Evolutionary conservation across 1,140 invertebrate genomes (phyloP).

Genomic region (Battus philenor): DNA sequence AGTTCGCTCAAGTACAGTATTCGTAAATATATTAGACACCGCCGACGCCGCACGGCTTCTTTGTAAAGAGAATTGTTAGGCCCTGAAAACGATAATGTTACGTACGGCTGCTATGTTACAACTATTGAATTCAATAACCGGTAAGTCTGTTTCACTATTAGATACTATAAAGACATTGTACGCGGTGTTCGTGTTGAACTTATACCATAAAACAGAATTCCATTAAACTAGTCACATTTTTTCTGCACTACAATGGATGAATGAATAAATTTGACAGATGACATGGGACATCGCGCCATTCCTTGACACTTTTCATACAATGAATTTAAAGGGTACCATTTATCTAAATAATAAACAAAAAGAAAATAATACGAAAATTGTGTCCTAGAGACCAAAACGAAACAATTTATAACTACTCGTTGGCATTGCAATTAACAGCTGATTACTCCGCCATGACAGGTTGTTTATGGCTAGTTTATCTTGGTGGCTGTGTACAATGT

Average conservation of each 20-base stretch:
- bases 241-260: conserved; percentile 72
- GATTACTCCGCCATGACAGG: conserved; percentile 72
- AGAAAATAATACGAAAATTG: conserved; percentile 27
- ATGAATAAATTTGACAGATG: conserved; percentile 72
- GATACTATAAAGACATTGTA: conserved; percentile 42
- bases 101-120: conserved; percentile 35
- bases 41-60: conserved; percentile 63
- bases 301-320: conserved; percentile 36
- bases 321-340: conserved; percentile 23
- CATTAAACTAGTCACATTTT: conserved; percentile 72
- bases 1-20: conserved; percentile 39
- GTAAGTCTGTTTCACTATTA: conserved; percentile 37
- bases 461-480: conserved; percentile 30
- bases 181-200: conserved; percentile 52
- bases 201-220: conserved; percentile 61
- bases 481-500: conserved; percentile 11
- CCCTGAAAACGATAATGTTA: conserved; percentile 45
- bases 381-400: conserved; percentile 30
- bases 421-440: conserved; percentile 73
- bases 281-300: conserved; percentile 70
- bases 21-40: conserved; percentile 48
- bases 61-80: conserved; percentile 61
- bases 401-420: conserved; percentile 53
- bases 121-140: conserved; percentile 34
- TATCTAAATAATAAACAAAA: conserved; percentile 23